Percentiles rank a stretch among this genome's conserved stretches.
These are phyloP conservation scores for Danionella dracula DNA, from an alignment of 2,797 vertebrate genomes.

Conservation along the genomic window DNA sequence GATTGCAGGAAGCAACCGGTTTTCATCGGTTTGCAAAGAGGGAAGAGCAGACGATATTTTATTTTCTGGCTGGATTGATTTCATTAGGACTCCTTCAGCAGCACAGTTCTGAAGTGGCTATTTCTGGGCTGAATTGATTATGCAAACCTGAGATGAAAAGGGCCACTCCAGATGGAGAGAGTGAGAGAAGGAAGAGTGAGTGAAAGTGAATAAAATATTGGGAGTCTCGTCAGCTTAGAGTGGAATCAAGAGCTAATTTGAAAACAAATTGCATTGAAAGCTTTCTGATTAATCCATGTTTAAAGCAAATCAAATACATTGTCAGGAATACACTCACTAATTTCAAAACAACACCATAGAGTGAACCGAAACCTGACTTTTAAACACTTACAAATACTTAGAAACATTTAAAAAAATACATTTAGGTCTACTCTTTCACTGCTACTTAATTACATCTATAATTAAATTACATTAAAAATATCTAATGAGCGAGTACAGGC, in stretches of 20 bases:
- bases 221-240: not conserved
- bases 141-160: constrained; percentile 15
- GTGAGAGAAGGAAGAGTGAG: constrained; percentile 1
- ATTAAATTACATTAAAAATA: too few species aligned
- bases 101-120: not conserved
- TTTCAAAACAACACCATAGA: not conserved
- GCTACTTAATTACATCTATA: too few species aligned
- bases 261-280: constrained; percentile 6
- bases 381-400: constrained; percentile 26
- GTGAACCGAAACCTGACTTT: too few species aligned
- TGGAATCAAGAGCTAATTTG: constrained; percentile 7
- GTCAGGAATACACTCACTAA: not conserved
- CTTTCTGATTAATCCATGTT: not conserved
- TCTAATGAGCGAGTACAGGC: too few species aligned
- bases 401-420: too few species aligned
- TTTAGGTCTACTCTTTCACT: too few species aligned
- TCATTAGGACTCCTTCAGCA: not conserved
- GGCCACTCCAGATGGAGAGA: not conserved
- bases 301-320: not conserved
- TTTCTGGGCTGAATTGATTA: constrained; percentile 13
- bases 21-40: not conserved
- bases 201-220: not conserved
- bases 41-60: not conserved
- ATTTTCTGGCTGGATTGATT: not conserved
- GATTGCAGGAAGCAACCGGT: not conserved